A percentile compares a stretch with the other conserved stretches of the same genome.
Evolutionary conservation across 1,140 invertebrate species (phyloP).

Genomic region (Phenacoccus solenopsis): DNA sequence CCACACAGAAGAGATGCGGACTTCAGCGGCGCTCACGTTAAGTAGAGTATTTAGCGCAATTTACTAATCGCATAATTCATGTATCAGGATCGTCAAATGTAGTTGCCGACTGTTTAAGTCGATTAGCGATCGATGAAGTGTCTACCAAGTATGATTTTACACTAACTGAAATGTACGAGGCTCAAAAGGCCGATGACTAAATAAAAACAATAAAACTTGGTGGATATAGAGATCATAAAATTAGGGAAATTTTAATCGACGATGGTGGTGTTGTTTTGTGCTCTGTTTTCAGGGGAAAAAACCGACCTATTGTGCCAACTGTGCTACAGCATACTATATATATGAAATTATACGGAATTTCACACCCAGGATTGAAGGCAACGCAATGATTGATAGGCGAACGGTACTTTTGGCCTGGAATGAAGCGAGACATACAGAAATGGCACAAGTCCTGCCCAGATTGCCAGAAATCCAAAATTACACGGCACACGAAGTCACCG

Average conservation of each 20-base stretch:
- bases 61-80: too few relatives aligned
- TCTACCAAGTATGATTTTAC: too few relatives aligned
- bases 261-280: background rate
- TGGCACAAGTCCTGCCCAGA: background rate
- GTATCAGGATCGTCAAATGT: background rate
- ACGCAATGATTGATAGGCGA: background rate
- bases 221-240: background rate
- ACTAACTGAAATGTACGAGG: too few relatives aligned
- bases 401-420: constrained; percentile 5
- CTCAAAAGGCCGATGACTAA: too few relatives aligned
- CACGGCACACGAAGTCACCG: background rate
- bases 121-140: too few relatives aligned
- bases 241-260: background rate
- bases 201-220: too few relatives aligned
- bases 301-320: background rate
- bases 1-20: too few relatives aligned
- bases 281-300: background rate
- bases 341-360: background rate
- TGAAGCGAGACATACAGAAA: background rate
- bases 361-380: background rate
- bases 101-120: too few relatives aligned
- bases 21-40: too few relatives aligned
- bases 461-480: background rate
- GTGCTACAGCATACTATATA: background rate
- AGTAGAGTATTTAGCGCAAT: too few relatives aligned